Conservation (phyloP, 2,888 invertebrate genomes). For the Drosophila meridiana region DNA sequence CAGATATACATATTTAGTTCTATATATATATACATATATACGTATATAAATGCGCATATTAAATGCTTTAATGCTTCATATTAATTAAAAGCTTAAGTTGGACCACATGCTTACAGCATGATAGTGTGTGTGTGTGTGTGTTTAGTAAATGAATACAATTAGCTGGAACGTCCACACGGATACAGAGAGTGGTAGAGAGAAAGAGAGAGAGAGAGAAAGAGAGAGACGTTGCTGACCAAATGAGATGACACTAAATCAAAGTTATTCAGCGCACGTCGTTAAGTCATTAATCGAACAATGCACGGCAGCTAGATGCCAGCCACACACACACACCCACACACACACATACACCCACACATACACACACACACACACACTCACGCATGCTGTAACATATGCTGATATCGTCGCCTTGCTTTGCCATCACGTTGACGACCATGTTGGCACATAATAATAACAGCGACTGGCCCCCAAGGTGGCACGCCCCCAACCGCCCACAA, state of each 20-base stretch:
- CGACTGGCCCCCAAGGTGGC: constrained; percentile 14
- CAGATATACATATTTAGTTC: background rate
- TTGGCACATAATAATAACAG: constrained; percentile 76
- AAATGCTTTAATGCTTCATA: constrained; percentile 42
- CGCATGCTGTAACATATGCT: constrained; percentile 70
- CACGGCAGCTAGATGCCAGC: constrained; percentile 61
- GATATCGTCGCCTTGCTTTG: constrained; percentile 63
- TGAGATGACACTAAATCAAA: constrained; percentile 78
- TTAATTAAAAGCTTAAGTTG: constrained; percentile 64
- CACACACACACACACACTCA: constrained; percentile 12
- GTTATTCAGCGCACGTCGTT: constrained; percentile 79
- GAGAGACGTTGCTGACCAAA: constrained; percentile 52
- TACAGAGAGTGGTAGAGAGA: background rate
- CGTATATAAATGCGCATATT: background rate
- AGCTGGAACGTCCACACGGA: constrained; percentile 50
- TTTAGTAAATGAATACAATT: constrained; percentile 75
- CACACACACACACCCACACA: constrained; percentile 26
- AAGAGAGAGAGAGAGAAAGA: background rate
- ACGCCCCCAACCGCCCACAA: background rate
- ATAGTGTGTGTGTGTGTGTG: constrained; percentile 33
- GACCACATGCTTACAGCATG: constrained; percentile 20
- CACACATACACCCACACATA: constrained; percentile 18
- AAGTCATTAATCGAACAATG: constrained; percentile 80
- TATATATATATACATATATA: background rate
- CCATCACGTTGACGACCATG: constrained; percentile 75